A percentile compares a stretch with the other conserved stretches of the same genome.
Conservation (phyloP, 92 coral and sea anemone genomes). For the Porites cylindrica region DNA sequence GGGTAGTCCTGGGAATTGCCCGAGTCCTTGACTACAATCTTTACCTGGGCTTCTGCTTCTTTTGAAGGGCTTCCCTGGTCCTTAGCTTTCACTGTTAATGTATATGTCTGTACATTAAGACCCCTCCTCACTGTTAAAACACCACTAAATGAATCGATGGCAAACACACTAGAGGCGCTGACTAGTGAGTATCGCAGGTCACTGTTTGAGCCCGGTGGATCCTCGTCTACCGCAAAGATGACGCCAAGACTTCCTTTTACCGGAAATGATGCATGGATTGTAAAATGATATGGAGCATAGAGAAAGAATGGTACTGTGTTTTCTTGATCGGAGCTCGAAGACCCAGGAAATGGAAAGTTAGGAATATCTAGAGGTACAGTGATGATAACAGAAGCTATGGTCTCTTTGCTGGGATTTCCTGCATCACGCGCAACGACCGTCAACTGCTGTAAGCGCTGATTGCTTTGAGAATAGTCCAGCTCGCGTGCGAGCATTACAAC, state of each 20-base stretch:
- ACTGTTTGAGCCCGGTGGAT: slow-evolving; percentile 67
- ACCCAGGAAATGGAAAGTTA: slow-evolving; percentile 51
- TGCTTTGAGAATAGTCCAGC: slow-evolving; percentile 63
- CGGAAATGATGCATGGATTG: slow-evolving; percentile 75
- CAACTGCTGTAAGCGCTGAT: slow-evolving; percentile 50
- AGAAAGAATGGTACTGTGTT: slow-evolving; percentile 74
- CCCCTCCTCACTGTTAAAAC: slow-evolving; percentile 65
- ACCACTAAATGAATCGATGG: slow-evolving; percentile 75
- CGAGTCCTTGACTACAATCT: slow-evolving; percentile 66
- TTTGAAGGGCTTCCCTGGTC: slow-evolving; percentile 75
- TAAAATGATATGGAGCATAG: slow-evolving; percentile 48
- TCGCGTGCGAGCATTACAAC: slow-evolving; percentile 62
- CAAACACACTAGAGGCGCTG: slow-evolving; percentile 37
- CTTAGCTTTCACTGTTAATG: slow-evolving; percentile 66
- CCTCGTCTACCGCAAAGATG: slow-evolving; percentile 59
- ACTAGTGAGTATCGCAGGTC: slow-evolving; percentile 57
- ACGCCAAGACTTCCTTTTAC: slow-evolving; percentile 57
- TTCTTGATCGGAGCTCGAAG: slow-evolving; percentile 36
- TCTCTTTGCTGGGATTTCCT: slow-evolving; percentile 58
- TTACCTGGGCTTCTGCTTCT: slow-evolving; percentile 46
- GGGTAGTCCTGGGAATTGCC: slow-evolving; percentile 70
- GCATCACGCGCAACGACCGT: slow-evolving; percentile 74
- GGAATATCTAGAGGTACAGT: slow-evolving; percentile 61
- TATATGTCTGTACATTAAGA: slow-evolving; percentile 59
- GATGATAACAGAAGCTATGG: slow-evolving; percentile 68